phyloP scores from a whole-genome alignment of 2,797 vertebrate species.

The Lepus townsendii region DNA sequence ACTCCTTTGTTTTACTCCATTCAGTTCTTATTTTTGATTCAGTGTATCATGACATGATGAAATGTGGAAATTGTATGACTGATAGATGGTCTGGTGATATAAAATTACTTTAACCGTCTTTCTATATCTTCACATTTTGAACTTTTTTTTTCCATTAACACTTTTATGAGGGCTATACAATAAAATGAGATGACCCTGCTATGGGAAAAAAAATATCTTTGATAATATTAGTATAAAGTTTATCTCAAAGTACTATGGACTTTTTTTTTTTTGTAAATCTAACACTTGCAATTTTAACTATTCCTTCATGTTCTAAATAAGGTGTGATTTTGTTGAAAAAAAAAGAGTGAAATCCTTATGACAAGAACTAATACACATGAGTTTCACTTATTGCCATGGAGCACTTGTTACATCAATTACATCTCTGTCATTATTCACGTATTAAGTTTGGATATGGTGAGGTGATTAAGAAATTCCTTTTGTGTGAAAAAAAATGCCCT shows the following conservation, averaged over 20 bases:
- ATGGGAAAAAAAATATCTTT: neutral
- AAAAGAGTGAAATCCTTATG: neutral
- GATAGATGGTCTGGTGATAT: slow-evolving; percentile 72
- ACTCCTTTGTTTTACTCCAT: slow-evolving; percentile 35
- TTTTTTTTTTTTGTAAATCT: neutral
- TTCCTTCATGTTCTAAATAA: neutral
- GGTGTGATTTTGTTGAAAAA: neutral
- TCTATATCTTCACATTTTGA: slow-evolving; percentile 74
- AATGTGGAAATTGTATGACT: slow-evolving; percentile 70
- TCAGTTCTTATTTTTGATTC: slow-evolving; percentile 74
- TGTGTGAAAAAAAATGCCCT: slow-evolving; percentile 18
- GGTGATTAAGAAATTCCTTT: neutral
- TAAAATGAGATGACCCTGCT: neutral
- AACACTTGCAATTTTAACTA: neutral
- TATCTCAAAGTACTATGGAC: neutral
- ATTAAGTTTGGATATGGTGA: neutral
- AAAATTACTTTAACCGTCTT: slow-evolving; percentile 79
- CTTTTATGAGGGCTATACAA: neutral
- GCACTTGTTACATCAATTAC: neutral
- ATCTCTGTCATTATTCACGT: neutral
- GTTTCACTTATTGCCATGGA: neutral
- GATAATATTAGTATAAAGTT: neutral
- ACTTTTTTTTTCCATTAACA: slow-evolving; percentile 64
- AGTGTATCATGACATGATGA: slow-evolving; percentile 77
- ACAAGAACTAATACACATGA: neutral